A percentile compares a stretch with the other conserved stretches of the same genome.
Evolutionary conservation across 2,797 vertebrate genomes (phyloP).

Genomic region (Cephalopachus bancanus): DNA sequence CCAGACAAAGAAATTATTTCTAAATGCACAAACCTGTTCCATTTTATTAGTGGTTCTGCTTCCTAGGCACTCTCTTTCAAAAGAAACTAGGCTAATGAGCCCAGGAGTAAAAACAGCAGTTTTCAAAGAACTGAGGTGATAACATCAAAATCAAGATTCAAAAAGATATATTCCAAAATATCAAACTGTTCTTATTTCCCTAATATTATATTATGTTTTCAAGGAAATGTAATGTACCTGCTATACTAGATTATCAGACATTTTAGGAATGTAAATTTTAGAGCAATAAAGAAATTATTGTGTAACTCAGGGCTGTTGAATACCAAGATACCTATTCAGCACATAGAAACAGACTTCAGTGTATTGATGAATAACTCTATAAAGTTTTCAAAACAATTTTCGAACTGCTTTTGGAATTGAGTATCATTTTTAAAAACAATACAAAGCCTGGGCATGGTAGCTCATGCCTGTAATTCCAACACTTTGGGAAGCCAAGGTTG

Average conservation of each 20-base stretch:
- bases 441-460: neutral
- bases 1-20: neutral
- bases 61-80: neutral
- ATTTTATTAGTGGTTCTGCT: neutral
- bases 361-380: neutral
- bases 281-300: neutral
- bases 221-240: neutral
- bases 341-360: neutral
- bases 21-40: neutral
- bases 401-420: slow-evolving; percentile 55
- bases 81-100: neutral
- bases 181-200: neutral
- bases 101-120: neutral
- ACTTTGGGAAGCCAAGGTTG: too few species aligned
- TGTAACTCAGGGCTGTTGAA: neutral
- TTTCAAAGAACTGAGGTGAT: neutral
- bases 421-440: neutral
- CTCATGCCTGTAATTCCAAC: too few species aligned
- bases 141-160: neutral
- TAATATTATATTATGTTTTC: neutral
- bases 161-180: fast-evolving
- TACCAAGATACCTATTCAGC: neutral
- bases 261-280: neutral
- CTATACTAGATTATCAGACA: neutral
- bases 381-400: slow-evolving; percentile 47